Evolutionary conservation across 2,113 vertebrate genomes (phyloP).

Genomic region (Gopherus flavomarginatus): DNA sequence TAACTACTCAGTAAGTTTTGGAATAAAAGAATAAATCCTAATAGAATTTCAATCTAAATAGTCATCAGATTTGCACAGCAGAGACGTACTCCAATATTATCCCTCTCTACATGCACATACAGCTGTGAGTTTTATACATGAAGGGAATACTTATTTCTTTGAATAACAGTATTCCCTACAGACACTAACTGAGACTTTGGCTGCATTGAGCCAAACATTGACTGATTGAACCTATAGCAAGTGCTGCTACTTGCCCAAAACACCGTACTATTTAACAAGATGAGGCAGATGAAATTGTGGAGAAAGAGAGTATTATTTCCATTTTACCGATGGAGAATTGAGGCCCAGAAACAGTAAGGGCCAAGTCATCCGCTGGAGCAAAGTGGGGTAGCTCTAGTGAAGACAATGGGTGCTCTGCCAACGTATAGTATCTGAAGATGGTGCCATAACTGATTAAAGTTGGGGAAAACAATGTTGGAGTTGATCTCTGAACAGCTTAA

Average conservation of each 20-base stretch:
- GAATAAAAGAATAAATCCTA: not conserved
- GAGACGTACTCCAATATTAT: not conserved
- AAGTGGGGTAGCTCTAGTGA: not conserved
- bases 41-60: too few relatives aligned
- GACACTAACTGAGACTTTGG: not conserved
- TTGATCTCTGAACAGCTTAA: not conserved
- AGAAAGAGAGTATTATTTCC: accelerated
- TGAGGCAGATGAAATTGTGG: not conserved
- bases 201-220: not conserved
- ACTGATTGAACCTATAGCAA: not conserved
- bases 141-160: not conserved
- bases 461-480: not conserved
- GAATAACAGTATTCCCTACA: not conserved
- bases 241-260: not conserved
- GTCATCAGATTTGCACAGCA: not conserved
- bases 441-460: not conserved
- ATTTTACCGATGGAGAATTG: not conserved
- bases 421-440: not conserved
- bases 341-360: not conserved
- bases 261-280: not conserved
- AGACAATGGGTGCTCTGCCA: not conserved
- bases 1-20: not conserved
- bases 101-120: not conserved
- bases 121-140: not conserved
- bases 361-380: not conserved